Percentiles rank a stretch among this genome's conserved stretches.
phyloP scores from a whole-genome alignment of 2,888 invertebrate genomes.

The Halocaridina rubra region DNA sequence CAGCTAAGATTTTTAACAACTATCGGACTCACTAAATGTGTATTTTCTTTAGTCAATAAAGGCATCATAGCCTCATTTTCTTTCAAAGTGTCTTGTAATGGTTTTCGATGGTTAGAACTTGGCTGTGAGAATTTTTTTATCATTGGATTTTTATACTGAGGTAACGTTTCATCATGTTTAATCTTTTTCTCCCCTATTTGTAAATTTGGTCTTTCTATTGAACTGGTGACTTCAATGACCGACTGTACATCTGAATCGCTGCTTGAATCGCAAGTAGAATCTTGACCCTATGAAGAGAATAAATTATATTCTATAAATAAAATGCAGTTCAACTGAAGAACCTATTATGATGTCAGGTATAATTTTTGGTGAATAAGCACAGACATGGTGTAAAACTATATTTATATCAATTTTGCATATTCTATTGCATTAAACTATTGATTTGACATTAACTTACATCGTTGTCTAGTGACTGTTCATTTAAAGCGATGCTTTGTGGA shows the following conservation, averaged over 20 bases:
- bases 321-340: neutral
- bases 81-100: neutral
- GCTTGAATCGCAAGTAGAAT: neutral
- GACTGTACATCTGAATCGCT: neutral
- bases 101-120: neutral
- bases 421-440: neutral
- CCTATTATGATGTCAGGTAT: neutral
- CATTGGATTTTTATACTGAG: neutral
- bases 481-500: too few relatives aligned
- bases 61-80: neutral
- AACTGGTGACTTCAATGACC: conserved; percentile 12
- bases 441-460: neutral
- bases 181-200: too few relatives aligned
- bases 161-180: neutral
- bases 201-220: too few relatives aligned
- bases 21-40: neutral
- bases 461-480: too few relatives aligned
- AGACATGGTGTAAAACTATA: neutral
- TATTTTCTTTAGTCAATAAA: neutral
- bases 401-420: neutral
- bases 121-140: neutral
- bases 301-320: neutral
- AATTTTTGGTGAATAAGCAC: neutral
- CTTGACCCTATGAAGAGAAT: neutral
- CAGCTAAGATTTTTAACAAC: neutral